These are phyloP conservation scores for Megamerina dolium DNA, from an alignment of 2,888 invertebrate genomes.

Conservation along the genomic window DNA sequence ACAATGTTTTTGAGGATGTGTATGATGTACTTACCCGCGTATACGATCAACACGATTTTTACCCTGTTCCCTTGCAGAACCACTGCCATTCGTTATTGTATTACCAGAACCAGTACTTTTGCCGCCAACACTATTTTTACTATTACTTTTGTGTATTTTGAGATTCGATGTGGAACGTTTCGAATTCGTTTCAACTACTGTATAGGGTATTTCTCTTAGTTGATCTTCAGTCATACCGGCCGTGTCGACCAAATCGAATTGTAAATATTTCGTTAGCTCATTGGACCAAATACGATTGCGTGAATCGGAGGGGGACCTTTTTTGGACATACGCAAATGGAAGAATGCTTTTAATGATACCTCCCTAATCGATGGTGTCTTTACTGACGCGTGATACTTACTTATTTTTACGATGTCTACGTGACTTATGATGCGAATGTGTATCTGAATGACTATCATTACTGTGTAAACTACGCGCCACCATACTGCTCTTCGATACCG, in stretches of 20 bases:
- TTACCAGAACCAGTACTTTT: conserved; percentile 42
- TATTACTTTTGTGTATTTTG: conserved; percentile 49
- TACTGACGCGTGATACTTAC: no score
- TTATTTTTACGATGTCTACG: conserved; percentile 56
- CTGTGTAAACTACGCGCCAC: conserved; percentile 47
- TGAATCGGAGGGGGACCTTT: conserved; percentile 64
- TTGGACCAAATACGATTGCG: conserved; percentile 66
- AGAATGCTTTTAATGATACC: no score
- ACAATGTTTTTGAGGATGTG: no score
- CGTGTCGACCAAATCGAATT: conserved; percentile 82
- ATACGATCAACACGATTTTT: conserved; percentile 50
- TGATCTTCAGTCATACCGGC: conserved; percentile 84
- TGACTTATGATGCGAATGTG: conserved; percentile 51
- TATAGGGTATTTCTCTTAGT: conserved; percentile 81
- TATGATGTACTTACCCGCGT: conserved; percentile 48
- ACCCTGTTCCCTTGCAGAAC: conserved; percentile 39
- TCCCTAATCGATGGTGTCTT: no score
- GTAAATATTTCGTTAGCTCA: conserved; percentile 78
- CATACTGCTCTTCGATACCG: conserved; percentile 58
- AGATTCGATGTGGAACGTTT: conserved; percentile 46
- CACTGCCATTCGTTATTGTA: conserved; percentile 41
- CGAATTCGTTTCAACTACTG: conserved; percentile 68
- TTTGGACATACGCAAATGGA: no score
- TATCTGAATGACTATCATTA: conserved; percentile 56
- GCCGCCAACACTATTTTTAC: conserved; percentile 43